Evolutionary conservation across 2,113 vertebrate species (phyloP).

Genomic region (Promerops cafer): DNA sequence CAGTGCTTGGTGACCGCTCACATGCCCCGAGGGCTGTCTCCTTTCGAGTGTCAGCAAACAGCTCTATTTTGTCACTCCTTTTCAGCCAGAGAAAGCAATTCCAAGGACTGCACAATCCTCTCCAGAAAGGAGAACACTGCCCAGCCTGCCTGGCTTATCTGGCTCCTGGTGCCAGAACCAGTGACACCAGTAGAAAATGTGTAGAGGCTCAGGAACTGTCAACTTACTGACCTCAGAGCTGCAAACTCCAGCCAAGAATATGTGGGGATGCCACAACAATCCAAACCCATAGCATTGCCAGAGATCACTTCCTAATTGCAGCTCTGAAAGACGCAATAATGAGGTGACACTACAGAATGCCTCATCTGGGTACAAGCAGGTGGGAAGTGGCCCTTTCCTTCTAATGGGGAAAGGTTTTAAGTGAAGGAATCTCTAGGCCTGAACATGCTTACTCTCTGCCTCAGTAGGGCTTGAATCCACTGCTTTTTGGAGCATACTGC

Average conservation of each 20-base stretch:
- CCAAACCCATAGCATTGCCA: neutral
- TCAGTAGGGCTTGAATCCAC: neutral
- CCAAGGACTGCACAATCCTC: neutral
- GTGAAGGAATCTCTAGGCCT: neutral
- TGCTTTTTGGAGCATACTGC: neutral
- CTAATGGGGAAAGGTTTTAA: neutral
- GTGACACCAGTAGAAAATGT: neutral
- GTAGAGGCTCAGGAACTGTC: neutral
- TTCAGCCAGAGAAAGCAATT: neutral
- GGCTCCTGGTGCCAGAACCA: neutral
- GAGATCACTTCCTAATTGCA: neutral
- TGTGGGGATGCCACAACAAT: neutral
- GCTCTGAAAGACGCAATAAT: neutral
- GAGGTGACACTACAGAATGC: neutral
- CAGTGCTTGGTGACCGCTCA: neutral
- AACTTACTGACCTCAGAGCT: neutral
- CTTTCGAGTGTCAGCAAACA: neutral
- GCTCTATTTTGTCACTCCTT: neutral
- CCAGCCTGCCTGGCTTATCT: neutral
- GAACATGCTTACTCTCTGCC: neutral
- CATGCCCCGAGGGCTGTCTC: neutral
- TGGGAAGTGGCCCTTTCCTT: neutral
- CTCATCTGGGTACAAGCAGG: neutral
- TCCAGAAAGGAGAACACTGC: neutral
- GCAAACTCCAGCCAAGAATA: neutral